Base-by-base conservation (phyloP, 2,888 invertebrate genomes). In the Magallana nippona region DNA sequence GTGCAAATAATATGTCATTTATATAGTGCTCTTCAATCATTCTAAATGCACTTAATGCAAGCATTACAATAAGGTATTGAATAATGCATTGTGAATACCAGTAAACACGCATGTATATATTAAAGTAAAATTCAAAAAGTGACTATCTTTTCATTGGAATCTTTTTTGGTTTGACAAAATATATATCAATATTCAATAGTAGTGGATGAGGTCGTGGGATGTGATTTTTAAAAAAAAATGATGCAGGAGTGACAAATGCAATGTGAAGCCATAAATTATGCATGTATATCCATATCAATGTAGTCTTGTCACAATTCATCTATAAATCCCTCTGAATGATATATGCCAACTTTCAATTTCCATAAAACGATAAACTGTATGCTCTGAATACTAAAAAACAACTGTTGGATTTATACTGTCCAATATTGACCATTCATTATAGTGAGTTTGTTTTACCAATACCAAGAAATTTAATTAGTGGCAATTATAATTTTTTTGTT, bases 231-330 rank as follows among this genome's bases (percentile, higher is more conserved):
- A n/a, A n/a, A n/a, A n/a, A n/a, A n/a, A n/a, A n/a, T n/a, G n/a
- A n/a, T 63, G 15, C 27, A 32, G 71, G 22, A 27, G n/a, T n/a
- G 17, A n/a, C n/a, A 60, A 60, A 8, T 60, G n/a, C n/a, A 60
- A 10, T 27, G 27, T 13, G 13, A 32, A 32, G 71, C 17, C 71
- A 27, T 71, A 71, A 32, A 71, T 71, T 60, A 44, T 71, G 32
- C 15, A 17, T 15, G 32, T 71, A 32, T 27, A 71, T 71, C 71
- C 27, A 27, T 71, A 71, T 15, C 32, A 71, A 71, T 71, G 32
- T 71, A 15, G 71, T 71, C 32, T 71, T 71, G 32, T 71, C 71
- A 71, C 17, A 32, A 71, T 71, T 15, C 71, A 71, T 71, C 32
- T 71, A 71, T 32, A 27, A 22, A 32, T 27, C 32, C 32, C 15